phyloP scores from a whole-genome alignment of 2,888 invertebrate species.

The Neoaliturus tenellus region DNA sequence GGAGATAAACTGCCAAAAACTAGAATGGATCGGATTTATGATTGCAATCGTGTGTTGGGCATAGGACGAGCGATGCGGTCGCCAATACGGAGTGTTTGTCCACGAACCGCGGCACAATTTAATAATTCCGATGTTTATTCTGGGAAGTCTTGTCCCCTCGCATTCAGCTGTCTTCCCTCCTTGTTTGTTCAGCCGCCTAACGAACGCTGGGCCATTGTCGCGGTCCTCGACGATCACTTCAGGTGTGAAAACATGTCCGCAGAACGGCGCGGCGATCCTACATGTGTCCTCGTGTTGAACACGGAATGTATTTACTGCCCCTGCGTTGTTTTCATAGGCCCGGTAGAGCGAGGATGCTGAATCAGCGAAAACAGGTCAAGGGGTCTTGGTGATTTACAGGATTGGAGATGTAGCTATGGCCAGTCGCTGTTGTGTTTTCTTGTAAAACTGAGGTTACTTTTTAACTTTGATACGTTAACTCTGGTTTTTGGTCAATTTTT shows the following conservation, averaged over 20 bases:
- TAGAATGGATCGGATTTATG: constrained; percentile 37
- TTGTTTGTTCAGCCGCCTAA: constrained; percentile 11
- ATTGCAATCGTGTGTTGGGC: background rate
- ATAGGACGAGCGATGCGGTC: background rate
- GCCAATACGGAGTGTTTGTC: background rate
- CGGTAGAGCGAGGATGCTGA: background rate
- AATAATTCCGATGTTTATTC: constrained; percentile 5
- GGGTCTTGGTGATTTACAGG: background rate
- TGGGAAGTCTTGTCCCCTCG: constrained; percentile 19
- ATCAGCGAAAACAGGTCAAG: background rate
- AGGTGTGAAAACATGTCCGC: constrained; percentile 21
- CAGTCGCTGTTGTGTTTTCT: too few relatives aligned
- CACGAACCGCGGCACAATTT: background rate
- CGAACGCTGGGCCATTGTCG: background rate
- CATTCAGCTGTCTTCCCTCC: background rate
- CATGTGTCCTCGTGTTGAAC: constrained; percentile 29
- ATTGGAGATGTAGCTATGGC: too few relatives aligned
- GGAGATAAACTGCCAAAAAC: constrained; percentile 46
- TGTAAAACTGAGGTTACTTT: too few relatives aligned
- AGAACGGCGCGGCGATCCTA: constrained; percentile 31
- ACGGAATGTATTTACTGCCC: background rate
- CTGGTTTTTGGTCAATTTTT: too few relatives aligned
- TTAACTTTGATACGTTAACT: too few relatives aligned
- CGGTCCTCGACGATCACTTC: background rate
- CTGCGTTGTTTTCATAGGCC: background rate